These are phyloP conservation scores for Philopedon plagiatum DNA, from an alignment of 2,888 invertebrate genomes.

Conservation along the genomic window DNA sequence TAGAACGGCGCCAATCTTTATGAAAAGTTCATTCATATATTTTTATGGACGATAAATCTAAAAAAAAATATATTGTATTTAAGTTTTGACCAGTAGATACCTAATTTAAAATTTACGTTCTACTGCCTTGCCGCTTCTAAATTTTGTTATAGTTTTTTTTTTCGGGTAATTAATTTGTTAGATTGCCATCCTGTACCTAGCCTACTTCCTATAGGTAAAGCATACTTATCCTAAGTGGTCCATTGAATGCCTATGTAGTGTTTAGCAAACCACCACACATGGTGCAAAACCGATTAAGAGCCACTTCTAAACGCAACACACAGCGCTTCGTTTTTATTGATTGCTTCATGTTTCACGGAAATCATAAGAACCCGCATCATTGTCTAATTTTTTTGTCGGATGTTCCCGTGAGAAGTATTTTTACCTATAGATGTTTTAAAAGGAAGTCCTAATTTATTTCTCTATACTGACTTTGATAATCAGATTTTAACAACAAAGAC, in stretches of 20 bases:
- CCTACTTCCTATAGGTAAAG: slow-evolving; percentile 20
- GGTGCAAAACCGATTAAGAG: slow-evolving; percentile 41
- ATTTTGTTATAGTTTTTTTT: too few species aligned
- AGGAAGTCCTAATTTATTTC: background rate
- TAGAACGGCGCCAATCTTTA: too few species aligned
- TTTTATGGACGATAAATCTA: too few species aligned
- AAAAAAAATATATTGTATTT: too few species aligned
- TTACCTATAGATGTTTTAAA: background rate
- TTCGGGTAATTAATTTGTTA: slow-evolving; percentile 8
- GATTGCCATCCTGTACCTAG: slow-evolving; percentile 14
- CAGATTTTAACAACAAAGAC: too few species aligned
- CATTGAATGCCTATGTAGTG: slow-evolving; percentile 34
- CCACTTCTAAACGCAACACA: slow-evolving; percentile 42
- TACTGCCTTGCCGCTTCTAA: too few species aligned
- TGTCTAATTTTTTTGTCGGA: slow-evolving; percentile 46
- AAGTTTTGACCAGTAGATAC: too few species aligned
- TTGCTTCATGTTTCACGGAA: slow-evolving; percentile 52
- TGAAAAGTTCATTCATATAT: too few species aligned
- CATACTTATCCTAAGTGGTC: slow-evolving; percentile 27
- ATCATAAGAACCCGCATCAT: slow-evolving; percentile 55
- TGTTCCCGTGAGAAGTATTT: slow-evolving; percentile 55
- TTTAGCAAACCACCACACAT: slow-evolving; percentile 47
- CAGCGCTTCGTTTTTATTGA: slow-evolving; percentile 35
- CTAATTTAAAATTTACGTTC: too few species aligned
- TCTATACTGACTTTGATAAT: too few species aligned